phyloP scores from a whole-genome alignment of 2,797 vertebrate genomes.

The Hydrolagus colliei region DNA sequence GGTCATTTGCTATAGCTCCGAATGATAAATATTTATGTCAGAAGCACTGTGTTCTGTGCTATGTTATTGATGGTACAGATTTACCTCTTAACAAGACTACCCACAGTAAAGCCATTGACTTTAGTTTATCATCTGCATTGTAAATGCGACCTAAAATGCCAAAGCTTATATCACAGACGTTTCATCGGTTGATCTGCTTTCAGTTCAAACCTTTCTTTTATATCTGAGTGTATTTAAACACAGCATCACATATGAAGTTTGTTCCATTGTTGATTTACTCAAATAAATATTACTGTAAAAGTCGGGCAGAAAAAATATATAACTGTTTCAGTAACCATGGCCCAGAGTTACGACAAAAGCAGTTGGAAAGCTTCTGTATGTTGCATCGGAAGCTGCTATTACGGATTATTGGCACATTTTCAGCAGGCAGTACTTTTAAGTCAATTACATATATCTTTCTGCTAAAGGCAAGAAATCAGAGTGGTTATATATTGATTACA shows the following conservation, averaged over 20 bases:
- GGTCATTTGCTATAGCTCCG: conserved; percentile 25
- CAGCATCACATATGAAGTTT: background rate
- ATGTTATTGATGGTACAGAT: conserved; percentile 31
- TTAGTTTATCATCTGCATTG: conserved; percentile 20
- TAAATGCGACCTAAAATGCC: background rate
- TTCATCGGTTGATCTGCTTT: background rate
- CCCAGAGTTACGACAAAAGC: background rate
- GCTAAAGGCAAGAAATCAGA: background rate
- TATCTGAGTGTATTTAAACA: background rate
- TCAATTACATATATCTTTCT: background rate
- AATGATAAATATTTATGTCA: conserved; percentile 31
- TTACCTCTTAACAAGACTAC: conserved; percentile 29
- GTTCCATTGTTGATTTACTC: background rate
- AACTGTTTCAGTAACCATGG: background rate
- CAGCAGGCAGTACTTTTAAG: background rate
- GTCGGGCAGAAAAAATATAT: background rate
- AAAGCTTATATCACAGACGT: background rate
- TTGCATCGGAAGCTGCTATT: background rate
- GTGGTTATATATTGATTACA: background rate
- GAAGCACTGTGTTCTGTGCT: conserved; percentile 19
- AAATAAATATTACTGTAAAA: background rate
- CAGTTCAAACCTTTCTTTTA: too few relatives aligned
- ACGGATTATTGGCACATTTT: background rate
- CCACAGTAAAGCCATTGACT: conserved; percentile 17
- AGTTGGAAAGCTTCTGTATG: background rate